phyloP scores from a whole-genome alignment of 2,888 invertebrate species.

The Andrena praecox region DNA sequence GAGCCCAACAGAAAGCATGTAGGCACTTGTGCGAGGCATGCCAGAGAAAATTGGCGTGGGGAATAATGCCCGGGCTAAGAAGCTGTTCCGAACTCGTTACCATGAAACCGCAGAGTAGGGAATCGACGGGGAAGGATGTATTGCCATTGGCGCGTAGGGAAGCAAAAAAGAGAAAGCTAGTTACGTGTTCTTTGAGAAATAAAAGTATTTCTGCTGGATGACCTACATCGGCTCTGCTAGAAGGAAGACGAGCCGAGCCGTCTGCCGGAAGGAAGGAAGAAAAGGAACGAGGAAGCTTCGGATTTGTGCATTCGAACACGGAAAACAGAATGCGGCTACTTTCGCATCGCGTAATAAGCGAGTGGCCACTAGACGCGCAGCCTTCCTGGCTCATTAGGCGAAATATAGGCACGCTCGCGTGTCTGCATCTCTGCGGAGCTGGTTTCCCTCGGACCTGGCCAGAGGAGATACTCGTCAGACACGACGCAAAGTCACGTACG shows the following conservation, averaged over 20 bases:
- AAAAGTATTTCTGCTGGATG: neutral
- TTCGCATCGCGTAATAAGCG: constrained; percentile 66
- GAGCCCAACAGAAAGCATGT: constrained; percentile 1
- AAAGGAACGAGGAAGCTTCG: neutral
- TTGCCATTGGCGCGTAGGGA: neutral
- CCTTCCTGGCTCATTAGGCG: constrained; percentile 75
- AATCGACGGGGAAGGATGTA: too few species aligned
- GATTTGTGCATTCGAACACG: neutral
- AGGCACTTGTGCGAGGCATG: neutral
- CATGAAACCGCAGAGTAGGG: neutral
- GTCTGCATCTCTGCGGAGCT: constrained; percentile 33
- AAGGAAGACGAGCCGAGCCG: neutral
- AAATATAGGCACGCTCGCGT: constrained; percentile 65
- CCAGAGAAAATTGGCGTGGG: constrained; percentile 26
- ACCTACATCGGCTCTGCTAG: neutral
- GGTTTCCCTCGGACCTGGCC: constrained; percentile 9
- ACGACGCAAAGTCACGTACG: constrained; percentile 64
- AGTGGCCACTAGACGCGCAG: constrained; percentile 65
- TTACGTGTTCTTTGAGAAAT: neutral
- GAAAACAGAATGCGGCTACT: constrained; percentile 31
- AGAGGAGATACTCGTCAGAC: constrained; percentile 48
- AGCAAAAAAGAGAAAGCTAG: neutral
- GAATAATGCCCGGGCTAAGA: constrained; percentile 25
- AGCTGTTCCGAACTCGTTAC: neutral
- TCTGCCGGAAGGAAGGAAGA: neutral